Conservation (phyloP, 1,140 invertebrate species). For the Drosophila lacteicornis region DNA sequence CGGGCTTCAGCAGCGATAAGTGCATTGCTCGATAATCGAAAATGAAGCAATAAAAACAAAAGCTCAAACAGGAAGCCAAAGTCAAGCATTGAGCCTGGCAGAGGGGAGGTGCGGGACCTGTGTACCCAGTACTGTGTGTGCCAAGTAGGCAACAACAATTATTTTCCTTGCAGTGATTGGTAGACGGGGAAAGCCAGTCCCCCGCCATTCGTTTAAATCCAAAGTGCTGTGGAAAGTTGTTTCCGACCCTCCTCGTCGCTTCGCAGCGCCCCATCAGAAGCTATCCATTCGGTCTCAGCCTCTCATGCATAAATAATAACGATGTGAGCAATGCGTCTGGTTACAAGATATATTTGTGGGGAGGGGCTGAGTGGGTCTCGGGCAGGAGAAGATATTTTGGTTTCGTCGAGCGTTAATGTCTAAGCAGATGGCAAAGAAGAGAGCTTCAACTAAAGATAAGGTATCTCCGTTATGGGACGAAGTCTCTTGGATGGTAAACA, state of each 20-base stretch:
- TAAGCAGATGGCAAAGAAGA: slow-evolving; percentile 42
- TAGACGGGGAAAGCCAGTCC: not conserved
- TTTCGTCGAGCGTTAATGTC: slow-evolving; percentile 32
- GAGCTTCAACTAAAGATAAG: slow-evolving; percentile 7
- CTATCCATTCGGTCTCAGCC: slow-evolving; percentile 20
- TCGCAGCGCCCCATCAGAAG: not conserved
- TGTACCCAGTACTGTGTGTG: slow-evolving; percentile 19
- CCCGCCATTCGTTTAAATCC: slow-evolving; percentile 27
- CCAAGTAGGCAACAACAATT: slow-evolving; percentile 60
- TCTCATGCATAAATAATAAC: slow-evolving; percentile 64
- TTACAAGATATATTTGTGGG: slow-evolving; percentile 42
- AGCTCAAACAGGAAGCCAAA: slow-evolving; percentile 49
- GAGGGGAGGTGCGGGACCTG: not conserved
- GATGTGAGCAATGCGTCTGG: slow-evolving; percentile 62
- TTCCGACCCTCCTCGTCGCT: not conserved
- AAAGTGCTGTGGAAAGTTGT: slow-evolving; percentile 27
- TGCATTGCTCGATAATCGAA: slow-evolving; percentile 77
- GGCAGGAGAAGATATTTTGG: slow-evolving; percentile 24
- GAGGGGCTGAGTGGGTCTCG: not conserved
- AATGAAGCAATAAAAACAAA: slow-evolving; percentile 78
- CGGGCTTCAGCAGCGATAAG: slow-evolving; percentile 63
- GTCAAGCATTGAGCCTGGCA: slow-evolving; percentile 31
- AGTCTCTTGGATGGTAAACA: too few species aligned
- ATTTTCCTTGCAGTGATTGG: slow-evolving; percentile 56
- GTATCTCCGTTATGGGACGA: not conserved